Evolutionary conservation across 2,888 invertebrate species (phyloP), one percentile per base, ranked within the genome.

Genomic region (Lottia scabra): DNA sequence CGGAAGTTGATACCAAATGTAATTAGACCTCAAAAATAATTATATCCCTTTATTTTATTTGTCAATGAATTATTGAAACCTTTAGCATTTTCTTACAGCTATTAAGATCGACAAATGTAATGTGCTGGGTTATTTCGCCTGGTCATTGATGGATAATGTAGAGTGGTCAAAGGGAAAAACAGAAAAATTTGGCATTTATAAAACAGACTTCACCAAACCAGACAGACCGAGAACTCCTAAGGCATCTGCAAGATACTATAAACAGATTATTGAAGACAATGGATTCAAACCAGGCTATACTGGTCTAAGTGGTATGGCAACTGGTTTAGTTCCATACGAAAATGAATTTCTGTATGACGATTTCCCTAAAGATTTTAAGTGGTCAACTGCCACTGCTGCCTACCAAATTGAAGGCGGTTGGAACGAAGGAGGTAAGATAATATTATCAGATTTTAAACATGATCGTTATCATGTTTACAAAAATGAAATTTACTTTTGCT

Each of bases 81-180:
- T 5, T 30, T 4, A 30, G 5, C 30, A 30, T 30, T 6, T 38
- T 45, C n/a, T 73, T 75, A 13, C 48, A 79, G 79, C 79, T 4
- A 72, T 72, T 1, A 75, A 72, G 48, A 71, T 71, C 16, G 84
- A 86, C 67, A 82, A 81, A 0, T 83, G 83, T 45, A 83, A 87
- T 30, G 83, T 90, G 2, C 84, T 81, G 15, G 94, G 93, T 0
- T 96, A 95, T 83, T 92, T 94, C 0, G 92, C 93, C 71, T 95
- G 95, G 94, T 94, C 93, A 80, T 89, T 96, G n/a, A 91, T 95
- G 89, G 95, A 96, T 83, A 94, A 94, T 85, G 95, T 93, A 87
- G 95, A 95, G 87, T 95, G 95, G 95, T 91, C 91, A 73, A 91
- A 92, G 48, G 95, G 95, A 27, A 95, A 92, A 85, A 92, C 93